These are phyloP conservation scores for Tridacna gigas DNA, from an alignment of 2,888 invertebrate species.

Conservation along the genomic window DNA sequence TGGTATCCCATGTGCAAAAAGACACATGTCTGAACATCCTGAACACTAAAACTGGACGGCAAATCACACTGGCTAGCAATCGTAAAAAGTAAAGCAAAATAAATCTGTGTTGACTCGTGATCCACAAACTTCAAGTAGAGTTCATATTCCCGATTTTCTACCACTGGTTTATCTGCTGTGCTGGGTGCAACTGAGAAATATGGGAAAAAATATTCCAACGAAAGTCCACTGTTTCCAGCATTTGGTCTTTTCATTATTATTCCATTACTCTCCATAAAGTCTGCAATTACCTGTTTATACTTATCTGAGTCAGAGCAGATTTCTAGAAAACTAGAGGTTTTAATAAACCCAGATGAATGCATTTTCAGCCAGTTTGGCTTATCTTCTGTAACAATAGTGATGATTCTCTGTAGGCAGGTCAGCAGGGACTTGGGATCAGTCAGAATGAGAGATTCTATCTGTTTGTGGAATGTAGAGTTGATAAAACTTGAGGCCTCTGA, in stretches of 20 bases:
- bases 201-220: conserved; percentile 63
- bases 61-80: conserved; percentile 48
- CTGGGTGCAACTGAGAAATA: conserved; percentile 61
- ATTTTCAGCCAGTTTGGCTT: conserved; percentile 62
- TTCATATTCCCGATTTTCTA: conserved; percentile 53
- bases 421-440: conserved; percentile 64
- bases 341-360: conserved; percentile 60
- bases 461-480: conserved; percentile 42
- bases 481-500: conserved; percentile 67
- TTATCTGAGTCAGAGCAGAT: conserved; percentile 30
- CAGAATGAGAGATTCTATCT: conserved; percentile 59
- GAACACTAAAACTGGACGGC: conserved; percentile 49
- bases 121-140: conserved; percentile 64
- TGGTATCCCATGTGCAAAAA: conserved; percentile 57
- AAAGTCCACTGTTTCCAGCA: conserved; percentile 2
- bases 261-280: conserved; percentile 64
- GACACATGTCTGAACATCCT: conserved; percentile 43
- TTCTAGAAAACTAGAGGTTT: conserved; percentile 39
- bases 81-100: conserved; percentile 60
- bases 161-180: conserved; percentile 17
- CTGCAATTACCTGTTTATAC: conserved; percentile 38
- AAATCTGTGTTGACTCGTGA: conserved; percentile 64
- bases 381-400: conserved; percentile 53
- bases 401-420: conserved; percentile 40
- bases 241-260: conserved; percentile 58